phyloP scores from a whole-genome alignment of 2,113 vertebrate genomes.

The Nannobrachium achirus region DNA sequence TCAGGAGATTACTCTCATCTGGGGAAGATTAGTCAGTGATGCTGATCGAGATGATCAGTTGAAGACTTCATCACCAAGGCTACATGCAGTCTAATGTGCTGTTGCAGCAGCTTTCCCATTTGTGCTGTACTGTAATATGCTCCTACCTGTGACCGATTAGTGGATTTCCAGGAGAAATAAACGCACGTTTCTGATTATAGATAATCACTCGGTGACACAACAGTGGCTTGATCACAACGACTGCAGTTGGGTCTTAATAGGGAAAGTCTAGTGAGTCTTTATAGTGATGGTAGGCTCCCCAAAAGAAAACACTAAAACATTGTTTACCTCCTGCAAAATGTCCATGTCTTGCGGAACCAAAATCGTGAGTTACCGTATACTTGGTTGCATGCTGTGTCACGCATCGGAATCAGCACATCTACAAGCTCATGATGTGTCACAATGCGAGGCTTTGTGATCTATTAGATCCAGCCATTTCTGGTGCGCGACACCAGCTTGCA shows the following conservation, averaged over 20 bases:
- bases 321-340: constrained; percentile 54
- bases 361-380: too few species aligned
- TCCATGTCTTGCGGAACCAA: constrained; percentile 62
- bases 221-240: constrained; percentile 16
- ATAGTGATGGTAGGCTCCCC: constrained; percentile 30
- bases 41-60: constrained; percentile 57
- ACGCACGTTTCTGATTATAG: constrained; percentile 44
- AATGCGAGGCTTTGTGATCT: too few species aligned
- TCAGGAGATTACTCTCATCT: constrained; percentile 81
- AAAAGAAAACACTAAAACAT: constrained; percentile 27
- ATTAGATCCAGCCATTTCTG: too few species aligned
- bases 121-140: constrained; percentile 4
- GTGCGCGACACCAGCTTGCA: too few species aligned
- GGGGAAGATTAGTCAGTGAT: constrained; percentile 75
- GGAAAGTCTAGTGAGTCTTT: constrained; percentile 56
- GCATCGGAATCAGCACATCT: too few species aligned
- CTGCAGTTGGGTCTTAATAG: constrained; percentile 30
- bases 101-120: constrained; percentile 33
- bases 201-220: constrained; percentile 40
- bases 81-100: constrained; percentile 35
- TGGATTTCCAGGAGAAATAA: constrained; percentile 48
- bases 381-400: too few species aligned
- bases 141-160: constrained; percentile 38
- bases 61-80: constrained; percentile 56
- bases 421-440: too few species aligned